Evolutionary conservation across 2,888 invertebrate genomes (phyloP), one percentile per base, ranked within the genome.

Genomic region (Yponomeuta cagnagella): DNA sequence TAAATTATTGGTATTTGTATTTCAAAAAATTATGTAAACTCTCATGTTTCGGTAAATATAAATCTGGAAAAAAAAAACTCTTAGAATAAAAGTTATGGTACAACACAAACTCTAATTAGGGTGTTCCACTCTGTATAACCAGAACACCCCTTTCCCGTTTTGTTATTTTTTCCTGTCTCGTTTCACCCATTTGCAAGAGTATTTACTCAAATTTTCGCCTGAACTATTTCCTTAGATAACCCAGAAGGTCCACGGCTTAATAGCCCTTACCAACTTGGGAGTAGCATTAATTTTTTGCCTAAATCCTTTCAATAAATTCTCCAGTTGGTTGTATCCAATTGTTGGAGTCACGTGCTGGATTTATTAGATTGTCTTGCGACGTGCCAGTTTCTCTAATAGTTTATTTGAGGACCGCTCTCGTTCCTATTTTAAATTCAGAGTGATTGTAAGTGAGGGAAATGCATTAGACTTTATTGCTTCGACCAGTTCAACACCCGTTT

Each of bases 281-380:
- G 52, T 6, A 52, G 15, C 52, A 4, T 52, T 12, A 52, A 33
- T 10, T 33, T 33, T 33, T 43, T 67, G 15, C 67, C n/a, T n/a
- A 43, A 37, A 67, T n/a, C 33, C 37, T n/a, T 67, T 43, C n/a
- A 23, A 68, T 58, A 33, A 58, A 43, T 9, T 64, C 74, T 74
- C 69, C 69, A 15, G 52, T 12, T 12, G 15, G 52, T 4, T 58
- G 48, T 70, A 72, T 72, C 72, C 73, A 64, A 67, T 71, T 12
- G 52, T 52, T 52, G 30, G 52, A 68, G 52, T 70, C 71, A 72
- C 70, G 72, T 70, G 68, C 68, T n/a, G 71, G 65, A 58, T 71
- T 73, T 69, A 74, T 72, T 72, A 72, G 72, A 72, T 72, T 73
- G 72, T 52, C 68, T 23, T 30, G 52, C 23, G 68, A 68, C 68